Conservation (phyloP, 2,113 vertebrate genomes). For the Lagopus muta region DNA sequence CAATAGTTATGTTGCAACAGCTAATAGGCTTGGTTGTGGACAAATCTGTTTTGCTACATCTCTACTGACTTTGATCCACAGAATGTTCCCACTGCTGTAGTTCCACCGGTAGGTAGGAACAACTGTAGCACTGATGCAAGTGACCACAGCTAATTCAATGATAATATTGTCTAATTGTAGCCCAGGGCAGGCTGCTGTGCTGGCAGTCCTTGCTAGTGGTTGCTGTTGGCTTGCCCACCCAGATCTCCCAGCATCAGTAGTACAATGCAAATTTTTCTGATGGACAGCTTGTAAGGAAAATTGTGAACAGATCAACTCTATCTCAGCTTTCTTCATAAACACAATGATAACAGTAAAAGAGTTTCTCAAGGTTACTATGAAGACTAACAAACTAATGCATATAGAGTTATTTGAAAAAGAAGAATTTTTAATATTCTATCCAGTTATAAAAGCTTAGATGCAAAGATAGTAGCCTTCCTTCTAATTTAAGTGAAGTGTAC, state of each 20-base stretch:
- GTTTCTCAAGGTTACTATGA: not conserved
- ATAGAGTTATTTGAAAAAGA: not conserved
- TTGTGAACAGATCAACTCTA: not conserved
- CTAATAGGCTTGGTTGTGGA: not conserved
- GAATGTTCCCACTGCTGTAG: not conserved
- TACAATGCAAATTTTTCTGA: not conserved
- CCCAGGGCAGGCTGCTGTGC: not conserved
- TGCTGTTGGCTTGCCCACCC: not conserved
- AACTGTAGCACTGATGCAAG: not conserved
- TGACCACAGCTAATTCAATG: not conserved
- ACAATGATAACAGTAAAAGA: accelerated
- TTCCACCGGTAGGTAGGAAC: not conserved
- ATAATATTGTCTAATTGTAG: accelerated
- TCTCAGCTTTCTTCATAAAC: not conserved
- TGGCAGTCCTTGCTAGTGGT: not conserved
- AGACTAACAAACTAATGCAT: not conserved
- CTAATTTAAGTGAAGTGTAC: not conserved
- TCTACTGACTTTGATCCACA: not conserved
- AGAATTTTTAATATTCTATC: not conserved
- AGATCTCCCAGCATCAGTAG: not conserved
- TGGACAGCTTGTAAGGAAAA: not conserved
- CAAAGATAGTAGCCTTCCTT: not conserved
- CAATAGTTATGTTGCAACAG: conserved; percentile 40
- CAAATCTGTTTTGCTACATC: conserved; percentile 1
- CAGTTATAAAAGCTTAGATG: not conserved